These are phyloP conservation scores for Heliconius hewitsoni DNA, from an alignment of 1,140 invertebrate genomes.

Conservation along the genomic window DNA sequence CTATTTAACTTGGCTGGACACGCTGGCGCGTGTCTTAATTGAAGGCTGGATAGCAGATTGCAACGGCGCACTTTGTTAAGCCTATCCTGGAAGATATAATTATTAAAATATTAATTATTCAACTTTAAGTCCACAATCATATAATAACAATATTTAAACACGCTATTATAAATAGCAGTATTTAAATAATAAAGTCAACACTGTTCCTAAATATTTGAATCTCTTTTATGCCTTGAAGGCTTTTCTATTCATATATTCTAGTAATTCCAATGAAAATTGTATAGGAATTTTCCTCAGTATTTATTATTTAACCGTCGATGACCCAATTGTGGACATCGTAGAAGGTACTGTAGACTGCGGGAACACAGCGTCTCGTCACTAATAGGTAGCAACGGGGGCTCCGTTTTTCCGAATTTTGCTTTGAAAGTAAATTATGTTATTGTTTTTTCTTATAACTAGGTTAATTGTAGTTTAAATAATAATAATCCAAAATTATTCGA, in stretches of 20 bases:
- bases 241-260: neutral
- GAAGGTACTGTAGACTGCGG: neutral
- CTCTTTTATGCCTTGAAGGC: neutral
- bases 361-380: neutral
- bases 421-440: neutral
- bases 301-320: neutral
- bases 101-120: too few relatives aligned
- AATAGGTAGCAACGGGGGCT: neutral
- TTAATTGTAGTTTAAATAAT: too few relatives aligned
- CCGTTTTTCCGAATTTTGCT: neutral
- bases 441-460: too few relatives aligned
- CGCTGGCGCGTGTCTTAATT: too few relatives aligned
- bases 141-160: too few relatives aligned
- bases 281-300: neutral
- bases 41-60: too few relatives aligned
- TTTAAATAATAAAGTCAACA: neutral
- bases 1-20: too few relatives aligned
- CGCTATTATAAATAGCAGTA: neutral
- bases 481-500: too few relatives aligned
- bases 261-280: neutral
- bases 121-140: too few relatives aligned
- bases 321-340: neutral
- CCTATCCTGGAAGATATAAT: too few relatives aligned
- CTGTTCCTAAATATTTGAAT: neutral
- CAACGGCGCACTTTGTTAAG: too few relatives aligned